Percentiles rank a stretch among this genome's conserved stretches.
Evolutionary conservation across 2,797 vertebrate genomes (phyloP).

Genomic region (Taeniopygia guttata): DNA sequence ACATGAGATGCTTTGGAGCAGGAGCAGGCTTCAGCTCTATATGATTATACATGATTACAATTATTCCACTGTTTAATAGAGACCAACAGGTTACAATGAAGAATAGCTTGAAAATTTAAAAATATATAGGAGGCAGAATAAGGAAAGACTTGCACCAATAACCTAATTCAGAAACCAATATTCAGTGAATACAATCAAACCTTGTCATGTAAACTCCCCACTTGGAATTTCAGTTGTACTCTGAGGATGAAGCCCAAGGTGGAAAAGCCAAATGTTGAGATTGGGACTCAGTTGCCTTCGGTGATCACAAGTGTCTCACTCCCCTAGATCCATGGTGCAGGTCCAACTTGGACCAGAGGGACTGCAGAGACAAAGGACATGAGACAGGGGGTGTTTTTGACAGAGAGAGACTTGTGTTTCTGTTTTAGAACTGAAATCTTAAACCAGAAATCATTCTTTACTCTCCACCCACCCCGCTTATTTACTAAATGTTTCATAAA

Average conservation of each 20-base stretch:
- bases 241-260: not conserved
- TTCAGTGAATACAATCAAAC: not conserved
- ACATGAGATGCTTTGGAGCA: not conserved
- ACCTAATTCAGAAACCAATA: not conserved
- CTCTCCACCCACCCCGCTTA: not conserved
- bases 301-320: not conserved
- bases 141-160: not conserved
- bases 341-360: rapidly evolving
- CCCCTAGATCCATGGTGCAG: too few species aligned
- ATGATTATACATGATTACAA: rapidly evolving
- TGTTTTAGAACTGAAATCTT: not conserved
- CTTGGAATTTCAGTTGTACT: not conserved
- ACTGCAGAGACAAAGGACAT: not conserved
- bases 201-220: not conserved
- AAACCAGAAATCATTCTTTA: not conserved
- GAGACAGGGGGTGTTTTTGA: too few species aligned
- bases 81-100: not conserved
- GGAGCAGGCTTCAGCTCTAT: not conserved
- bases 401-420: not conserved
- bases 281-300: rapidly evolving
- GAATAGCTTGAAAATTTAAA: not conserved
- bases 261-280: not conserved
- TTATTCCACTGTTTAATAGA: not conserved
- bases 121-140: not conserved
- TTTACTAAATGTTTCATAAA: not conserved